A percentile compares a stretch with the other conserved stretches of the same genome.
Conservation (phyloP, 2,888 invertebrate genomes). For the Lobophora halterata region DNA sequence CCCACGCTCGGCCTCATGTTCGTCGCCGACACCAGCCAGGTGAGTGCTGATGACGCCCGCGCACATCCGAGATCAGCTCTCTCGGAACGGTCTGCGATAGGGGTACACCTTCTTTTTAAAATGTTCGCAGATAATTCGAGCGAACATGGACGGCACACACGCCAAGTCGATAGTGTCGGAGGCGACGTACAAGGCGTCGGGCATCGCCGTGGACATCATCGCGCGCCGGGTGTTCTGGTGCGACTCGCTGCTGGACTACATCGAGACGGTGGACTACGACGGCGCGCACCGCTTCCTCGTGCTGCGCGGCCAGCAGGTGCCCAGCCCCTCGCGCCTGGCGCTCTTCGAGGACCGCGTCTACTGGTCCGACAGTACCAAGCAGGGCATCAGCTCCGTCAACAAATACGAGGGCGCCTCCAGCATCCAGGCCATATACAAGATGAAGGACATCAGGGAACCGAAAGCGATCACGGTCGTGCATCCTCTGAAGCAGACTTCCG, state of each 20-base stretch:
- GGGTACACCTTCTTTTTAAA: too few species aligned
- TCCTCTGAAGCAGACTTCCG: conserved; percentile 86
- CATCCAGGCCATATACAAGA: conserved; percentile 89
- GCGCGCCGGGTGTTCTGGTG: conserved; percentile 97
- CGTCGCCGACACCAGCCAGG: conserved; percentile 91
- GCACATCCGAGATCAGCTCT: too few species aligned
- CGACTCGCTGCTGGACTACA: conserved; percentile 96
- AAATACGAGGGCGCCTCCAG: conserved; percentile 90
- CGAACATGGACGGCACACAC: conserved; percentile 97
- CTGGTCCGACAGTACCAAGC: conserved; percentile 96
- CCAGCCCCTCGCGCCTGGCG: conserved; percentile 90
- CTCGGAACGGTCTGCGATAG: too few species aligned
- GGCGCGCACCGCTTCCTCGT: conserved; percentile 91
- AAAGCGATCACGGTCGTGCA: conserved; percentile 92
- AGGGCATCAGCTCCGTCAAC: conserved; percentile 92
- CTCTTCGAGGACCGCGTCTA: conserved; percentile 93
- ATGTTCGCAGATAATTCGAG: conserved; percentile 83
- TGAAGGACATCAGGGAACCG: conserved; percentile 89
- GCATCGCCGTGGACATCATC: conserved; percentile 94
- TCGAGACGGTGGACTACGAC: conserved; percentile 97
- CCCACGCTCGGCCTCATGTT: conserved; percentile 94
- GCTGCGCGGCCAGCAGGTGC: conserved; percentile 90
- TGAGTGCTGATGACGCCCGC: conserved; percentile 42
- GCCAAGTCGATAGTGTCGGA: conserved; percentile 91
- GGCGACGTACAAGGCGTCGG: conserved; percentile 96